These are phyloP conservation scores for Podarcis muralis DNA, from an alignment of 2,113 vertebrate genomes.

Conservation along the genomic window DNA sequence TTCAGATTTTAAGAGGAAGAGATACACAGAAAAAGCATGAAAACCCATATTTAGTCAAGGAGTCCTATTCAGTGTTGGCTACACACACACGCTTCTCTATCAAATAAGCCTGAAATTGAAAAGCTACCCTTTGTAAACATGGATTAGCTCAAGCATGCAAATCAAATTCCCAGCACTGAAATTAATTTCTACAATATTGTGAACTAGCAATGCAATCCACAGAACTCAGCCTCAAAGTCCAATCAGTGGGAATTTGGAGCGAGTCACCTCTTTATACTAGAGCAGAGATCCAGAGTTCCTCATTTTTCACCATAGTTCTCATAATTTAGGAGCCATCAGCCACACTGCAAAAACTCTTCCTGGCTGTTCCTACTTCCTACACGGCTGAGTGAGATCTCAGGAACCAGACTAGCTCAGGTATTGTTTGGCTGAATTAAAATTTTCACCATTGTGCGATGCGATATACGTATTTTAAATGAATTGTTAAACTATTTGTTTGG, in stretches of 20 bases:
- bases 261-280: not conserved
- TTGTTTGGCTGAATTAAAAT: not conserved
- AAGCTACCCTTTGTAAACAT: not conserved
- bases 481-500: too few relatives aligned
- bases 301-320: not conserved
- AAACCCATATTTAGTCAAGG: conserved; percentile 1
- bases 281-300: not conserved
- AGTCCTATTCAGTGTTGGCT: not conserved
- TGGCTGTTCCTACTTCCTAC: not conserved
- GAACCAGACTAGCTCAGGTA: too few relatives aligned
- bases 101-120: not conserved
- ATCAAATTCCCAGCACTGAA: conserved; percentile 1
- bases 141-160: not conserved
- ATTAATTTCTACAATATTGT: not conserved
- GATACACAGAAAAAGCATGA: conserved; percentile 1
- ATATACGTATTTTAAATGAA: too few relatives aligned
- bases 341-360: not conserved
- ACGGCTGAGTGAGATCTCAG: not conserved
- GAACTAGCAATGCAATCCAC: not conserved
- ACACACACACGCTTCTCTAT: not conserved
- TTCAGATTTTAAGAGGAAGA: conserved; percentile 35
- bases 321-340: not conserved
- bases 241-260: not conserved
- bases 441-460: not conserved
- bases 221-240: not conserved